Base-by-base conservation (phyloP, 2,113 vertebrate species). In the Eleginops maclovinus region DNA sequence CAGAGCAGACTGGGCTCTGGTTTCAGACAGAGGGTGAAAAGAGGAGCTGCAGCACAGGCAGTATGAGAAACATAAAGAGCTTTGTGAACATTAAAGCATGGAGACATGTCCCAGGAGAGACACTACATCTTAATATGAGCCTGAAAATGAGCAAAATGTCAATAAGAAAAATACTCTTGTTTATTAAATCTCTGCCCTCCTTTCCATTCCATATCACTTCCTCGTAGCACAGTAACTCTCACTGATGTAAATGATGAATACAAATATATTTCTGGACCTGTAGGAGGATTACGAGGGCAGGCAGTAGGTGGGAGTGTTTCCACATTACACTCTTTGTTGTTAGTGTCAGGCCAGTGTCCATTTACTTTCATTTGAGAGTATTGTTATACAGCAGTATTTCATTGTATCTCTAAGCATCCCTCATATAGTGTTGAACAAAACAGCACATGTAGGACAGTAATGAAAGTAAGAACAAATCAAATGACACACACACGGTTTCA, bases 301-400 rank as follows among this genome's bases (percentile, higher is more conserved):
- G 24, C 91, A 89, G 81, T 70, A 90, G 89, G 72, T 80, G 89
- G 89, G 65, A 21, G 66, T 77, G 59, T 92, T 89, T 91, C 83
- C 41, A 41, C 53, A 3, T n/a, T 21, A 40, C 24, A 47, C 2
- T 28, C 12, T 61, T 51, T 1, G 13, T 1, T 46, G 13, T 19
- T 22, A 21, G n/a, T n/a, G n/a, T 26, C 7, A 44, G 46, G 21
- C 17, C 24, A 15, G 22, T 26, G 31, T 4, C 31, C 31, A 5
- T 31, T 31, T 5, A 5, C 31, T 31, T 31, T 31, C 4, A 31
- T 31, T 31, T 31, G 31, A 31, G 1, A 31, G 4, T 31, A 31
- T 31, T 31, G 6, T 31, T 31, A 5, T 3, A 31, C 28, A 31
- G 28, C 28, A 1, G 19, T 28, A 28, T 50, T 73, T 54, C 36